Base-by-base conservation (phyloP, 1,140 invertebrate species). In the Pseudomyrmex cubaensis region DNA sequence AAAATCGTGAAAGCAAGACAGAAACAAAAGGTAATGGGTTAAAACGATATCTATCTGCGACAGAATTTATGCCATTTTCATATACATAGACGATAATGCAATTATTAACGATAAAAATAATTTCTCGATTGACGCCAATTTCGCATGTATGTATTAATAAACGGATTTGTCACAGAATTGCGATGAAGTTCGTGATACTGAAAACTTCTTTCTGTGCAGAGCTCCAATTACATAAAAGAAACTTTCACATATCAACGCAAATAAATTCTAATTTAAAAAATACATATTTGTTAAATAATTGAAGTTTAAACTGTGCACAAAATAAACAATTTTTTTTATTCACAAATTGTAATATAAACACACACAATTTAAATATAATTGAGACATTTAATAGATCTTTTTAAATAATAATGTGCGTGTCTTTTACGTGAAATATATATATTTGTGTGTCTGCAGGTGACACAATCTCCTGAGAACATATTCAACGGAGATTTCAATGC, bases 1-100 rank as follows among this genome's bases (percentile, higher is more conserved):
- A 35, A 59, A 66, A 59, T 72, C 64, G 15, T 59, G 66, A 83
- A 66, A 57, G 13, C 15, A 48, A 63, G 72, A 59, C 50, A 48
- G 20, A 74, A 78, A 73, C 66, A n/a, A 85, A 52, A 85, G 77
- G 44, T 12, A 85, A 72, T 2, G 77, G 22, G 61, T 67, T 82
- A 66, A 85, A 82, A 82, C 22, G 22, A 59, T 35, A 10, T 61
- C 50, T 20, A 67, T 80, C 82, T 69, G 64, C 61, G 59, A 59
- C 64, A 48, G 50, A n/a, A 22, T 50, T 56, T 50, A 12, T 61
- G 3, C 54, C 7, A 9, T 59, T 80, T 80, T 59, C 59, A 10
- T 48, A 1, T 8, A 10, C 25, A 1, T 8, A 15, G 48, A 69
- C 22, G 50, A 56, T 59, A 50, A 80, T 72, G 44, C 17, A 22